phyloP scores from a whole-genome alignment of 2,888 invertebrate genomes.

The Ochropleura leucogaster region DNA sequence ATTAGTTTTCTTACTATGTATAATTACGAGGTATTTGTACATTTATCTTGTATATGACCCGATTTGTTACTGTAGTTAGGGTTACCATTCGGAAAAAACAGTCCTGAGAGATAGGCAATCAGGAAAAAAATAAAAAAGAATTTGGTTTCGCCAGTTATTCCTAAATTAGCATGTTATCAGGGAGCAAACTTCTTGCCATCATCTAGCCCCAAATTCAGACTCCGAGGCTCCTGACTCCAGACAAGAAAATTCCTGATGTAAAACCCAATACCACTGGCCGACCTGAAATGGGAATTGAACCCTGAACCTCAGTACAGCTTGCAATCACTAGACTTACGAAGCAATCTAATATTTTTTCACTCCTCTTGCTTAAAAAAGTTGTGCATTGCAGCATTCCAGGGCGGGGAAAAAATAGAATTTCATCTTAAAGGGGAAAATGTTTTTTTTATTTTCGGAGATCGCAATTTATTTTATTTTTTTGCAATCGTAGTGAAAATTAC shows the following conservation, averaged over 20 bases:
- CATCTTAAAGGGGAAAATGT: too few species aligned
- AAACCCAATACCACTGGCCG: not conserved
- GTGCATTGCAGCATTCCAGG: too few species aligned
- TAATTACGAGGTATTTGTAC: conserved; percentile 46
- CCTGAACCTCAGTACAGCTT: not conserved
- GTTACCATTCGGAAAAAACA: not conserved
- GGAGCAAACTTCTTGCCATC: not conserved
- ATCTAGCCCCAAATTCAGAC: not conserved
- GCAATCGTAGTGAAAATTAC: too few species aligned
- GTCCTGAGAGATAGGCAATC: not conserved
- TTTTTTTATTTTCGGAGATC: too few species aligned
- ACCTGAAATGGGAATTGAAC: not conserved
- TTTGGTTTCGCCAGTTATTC: not conserved
- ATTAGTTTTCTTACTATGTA: conserved; percentile 49
- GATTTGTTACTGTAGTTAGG: conserved; percentile 53
- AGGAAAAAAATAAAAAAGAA: not conserved
- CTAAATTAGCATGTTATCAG: not conserved
- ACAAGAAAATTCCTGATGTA: not conserved
- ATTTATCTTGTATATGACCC: conserved; percentile 59
- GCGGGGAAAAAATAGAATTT: too few species aligned
- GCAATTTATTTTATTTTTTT: too few species aligned
- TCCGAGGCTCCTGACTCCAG: not conserved
- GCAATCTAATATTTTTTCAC: not conserved
- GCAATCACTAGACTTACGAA: not conserved
- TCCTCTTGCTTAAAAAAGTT: too few species aligned